Evolutionary conservation across 2,797 vertebrate species (phyloP).

Genomic region (Molossus molossus): DNA sequence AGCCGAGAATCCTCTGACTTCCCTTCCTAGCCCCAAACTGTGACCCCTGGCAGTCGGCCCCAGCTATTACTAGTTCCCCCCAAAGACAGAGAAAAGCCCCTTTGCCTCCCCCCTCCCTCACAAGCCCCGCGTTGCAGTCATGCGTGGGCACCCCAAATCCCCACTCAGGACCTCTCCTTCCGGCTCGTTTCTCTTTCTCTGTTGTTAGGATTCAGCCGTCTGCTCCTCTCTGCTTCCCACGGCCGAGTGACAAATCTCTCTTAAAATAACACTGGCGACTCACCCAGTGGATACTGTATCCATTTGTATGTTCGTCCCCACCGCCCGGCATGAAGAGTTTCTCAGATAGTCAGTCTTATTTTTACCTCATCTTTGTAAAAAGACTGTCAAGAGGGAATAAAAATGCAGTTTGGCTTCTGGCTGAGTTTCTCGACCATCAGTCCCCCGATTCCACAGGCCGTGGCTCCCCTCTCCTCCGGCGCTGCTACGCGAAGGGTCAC

Average conservation of each 20-base stretch:
- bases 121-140: neutral
- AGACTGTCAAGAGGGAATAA: neutral
- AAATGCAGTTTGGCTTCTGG: neutral
- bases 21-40: neutral
- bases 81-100: neutral
- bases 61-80: neutral
- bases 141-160: accelerated
- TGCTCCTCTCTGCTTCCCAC: slow-evolving; percentile 74
- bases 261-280: slow-evolving; percentile 79
- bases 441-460: neutral
- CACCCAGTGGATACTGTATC: slow-evolving; percentile 62
- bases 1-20: neutral
- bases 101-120: neutral
- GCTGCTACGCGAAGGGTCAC: neutral
- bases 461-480: neutral
- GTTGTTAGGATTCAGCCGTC: slow-evolving; percentile 50
- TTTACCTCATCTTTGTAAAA: neutral
- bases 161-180: neutral
- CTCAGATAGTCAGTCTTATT: slow-evolving; percentile 59
- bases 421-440: neutral
- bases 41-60: neutral
- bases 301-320: neutral
- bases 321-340: neutral
- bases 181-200: slow-evolving; percentile 24
- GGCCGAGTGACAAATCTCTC: slow-evolving; percentile 70